Conservation (phyloP, 2,888 invertebrate genomes). For the Nemotelus pantherinus region DNA sequence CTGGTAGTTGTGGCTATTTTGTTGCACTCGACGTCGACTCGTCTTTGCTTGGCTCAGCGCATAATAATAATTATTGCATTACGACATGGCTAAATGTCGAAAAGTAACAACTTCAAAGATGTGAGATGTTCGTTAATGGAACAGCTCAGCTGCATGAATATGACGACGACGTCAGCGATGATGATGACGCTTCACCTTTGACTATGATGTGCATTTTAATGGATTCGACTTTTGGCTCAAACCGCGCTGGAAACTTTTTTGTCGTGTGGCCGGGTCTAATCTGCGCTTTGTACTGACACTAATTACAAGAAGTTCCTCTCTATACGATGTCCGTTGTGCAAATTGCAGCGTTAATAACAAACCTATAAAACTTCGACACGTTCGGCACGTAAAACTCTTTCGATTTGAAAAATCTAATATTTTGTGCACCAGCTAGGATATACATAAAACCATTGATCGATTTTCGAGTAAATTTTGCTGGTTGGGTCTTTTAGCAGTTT, state of each 20-base stretch:
- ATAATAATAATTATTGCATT: constrained; percentile 30
- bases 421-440: too few relatives aligned
- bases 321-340: too few relatives aligned
- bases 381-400: too few relatives aligned
- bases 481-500: too few relatives aligned
- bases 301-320: background rate
- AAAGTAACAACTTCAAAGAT: constrained; percentile 5
- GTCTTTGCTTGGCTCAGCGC: background rate
- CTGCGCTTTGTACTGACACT: background rate
- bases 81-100: constrained; percentile 2
- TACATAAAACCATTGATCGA: too few relatives aligned
- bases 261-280: background rate
- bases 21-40: constrained; percentile 4
- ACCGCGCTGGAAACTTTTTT: background rate
- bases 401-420: too few relatives aligned
- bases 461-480: too few relatives aligned
- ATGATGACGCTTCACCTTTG: constrained; percentile 27
- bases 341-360: too few relatives aligned
- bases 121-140: constrained; percentile 8
- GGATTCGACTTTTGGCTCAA: constrained; percentile 11
- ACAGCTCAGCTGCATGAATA: constrained; percentile 1
- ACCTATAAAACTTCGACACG: too few relatives aligned
- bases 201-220: constrained; percentile 11
- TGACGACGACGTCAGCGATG: constrained; percentile 15
- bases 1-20: background rate